These are phyloP conservation scores for Rosalia funebris DNA, from an alignment of 2,888 invertebrate species.

Conservation along the genomic window DNA sequence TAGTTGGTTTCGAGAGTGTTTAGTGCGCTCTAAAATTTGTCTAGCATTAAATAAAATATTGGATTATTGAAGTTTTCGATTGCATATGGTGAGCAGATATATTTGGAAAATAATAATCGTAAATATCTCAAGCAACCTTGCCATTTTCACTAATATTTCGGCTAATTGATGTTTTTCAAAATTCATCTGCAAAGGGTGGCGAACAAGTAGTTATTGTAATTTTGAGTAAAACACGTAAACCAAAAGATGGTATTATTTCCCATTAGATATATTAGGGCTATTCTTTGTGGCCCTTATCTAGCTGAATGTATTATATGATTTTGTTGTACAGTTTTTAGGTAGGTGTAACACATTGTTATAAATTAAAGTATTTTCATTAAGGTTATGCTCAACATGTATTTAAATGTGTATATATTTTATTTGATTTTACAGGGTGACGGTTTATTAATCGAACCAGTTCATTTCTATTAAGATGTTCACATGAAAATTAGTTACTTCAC, in stretches of 20 bases:
- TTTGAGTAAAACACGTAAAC: neutral
- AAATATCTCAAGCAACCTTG: too few relatives aligned
- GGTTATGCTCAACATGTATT: slow-evolving; percentile 28
- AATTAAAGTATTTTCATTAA: slow-evolving; percentile 23
- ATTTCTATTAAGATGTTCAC: slow-evolving; percentile 22
- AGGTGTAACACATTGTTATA: slow-evolving; percentile 29
- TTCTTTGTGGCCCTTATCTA: slow-evolving; percentile 1
- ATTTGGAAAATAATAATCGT: too few relatives aligned
- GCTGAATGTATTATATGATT: slow-evolving; percentile 27
- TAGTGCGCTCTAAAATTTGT: too few relatives aligned
- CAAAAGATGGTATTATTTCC: neutral
- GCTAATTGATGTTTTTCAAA: neutral
- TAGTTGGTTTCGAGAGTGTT: too few relatives aligned
- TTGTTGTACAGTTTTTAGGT: slow-evolving; percentile 32
- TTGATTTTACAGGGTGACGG: slow-evolving; percentile 19
- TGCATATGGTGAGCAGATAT: too few relatives aligned
- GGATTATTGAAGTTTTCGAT: too few relatives aligned
- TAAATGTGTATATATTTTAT: slow-evolving; percentile 21
- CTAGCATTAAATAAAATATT: too few relatives aligned
- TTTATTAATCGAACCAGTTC: slow-evolving; percentile 24
- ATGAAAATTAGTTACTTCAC: slow-evolving; percentile 11
- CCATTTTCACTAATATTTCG: too few relatives aligned
- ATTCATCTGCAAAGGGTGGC: neutral
- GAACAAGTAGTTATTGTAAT: neutral
- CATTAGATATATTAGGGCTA: neutral